phyloP scores from a whole-genome alignment of 2,797 vertebrate genomes.

The Catharus ustulatus region DNA sequence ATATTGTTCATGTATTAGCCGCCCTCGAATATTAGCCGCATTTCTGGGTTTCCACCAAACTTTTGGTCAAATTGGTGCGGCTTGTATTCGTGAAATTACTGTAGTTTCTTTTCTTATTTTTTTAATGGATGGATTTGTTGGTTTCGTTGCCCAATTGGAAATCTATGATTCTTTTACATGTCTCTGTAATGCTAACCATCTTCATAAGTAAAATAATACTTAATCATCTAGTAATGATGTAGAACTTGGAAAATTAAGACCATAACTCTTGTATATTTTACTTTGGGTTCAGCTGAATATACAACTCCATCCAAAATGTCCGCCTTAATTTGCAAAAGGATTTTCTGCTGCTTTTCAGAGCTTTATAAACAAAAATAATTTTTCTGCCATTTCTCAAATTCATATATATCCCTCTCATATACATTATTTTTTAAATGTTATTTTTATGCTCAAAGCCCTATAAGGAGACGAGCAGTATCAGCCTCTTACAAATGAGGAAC shows the following conservation, averaged over 20 bases:
- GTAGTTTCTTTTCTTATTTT: neutral
- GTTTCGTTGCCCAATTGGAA: neutral
- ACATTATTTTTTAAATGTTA: no score
- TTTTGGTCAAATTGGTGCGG: no score
- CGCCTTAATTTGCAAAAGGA: neutral
- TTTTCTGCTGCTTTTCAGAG: neutral
- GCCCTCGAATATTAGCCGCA: no score
- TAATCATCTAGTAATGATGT: neutral
- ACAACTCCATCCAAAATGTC: neutral
- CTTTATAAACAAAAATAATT: neutral
- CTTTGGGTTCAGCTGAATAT: neutral
- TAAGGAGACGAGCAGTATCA: neutral
- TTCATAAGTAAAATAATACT: neutral
- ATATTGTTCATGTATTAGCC: no score
- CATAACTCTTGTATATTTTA: neutral
- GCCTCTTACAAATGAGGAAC: neutral
- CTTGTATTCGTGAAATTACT: no score
- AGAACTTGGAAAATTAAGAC: neutral
- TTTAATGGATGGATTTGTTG: neutral
- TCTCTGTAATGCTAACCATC: neutral
- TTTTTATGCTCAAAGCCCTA: neutral
- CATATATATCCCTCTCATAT: neutral
- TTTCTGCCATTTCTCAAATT: neutral
- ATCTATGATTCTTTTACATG: neutral
- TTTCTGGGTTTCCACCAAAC: no score